Base-by-base conservation (phyloP, 2,113 vertebrate species). In the Agelaius phoeniceus region DNA sequence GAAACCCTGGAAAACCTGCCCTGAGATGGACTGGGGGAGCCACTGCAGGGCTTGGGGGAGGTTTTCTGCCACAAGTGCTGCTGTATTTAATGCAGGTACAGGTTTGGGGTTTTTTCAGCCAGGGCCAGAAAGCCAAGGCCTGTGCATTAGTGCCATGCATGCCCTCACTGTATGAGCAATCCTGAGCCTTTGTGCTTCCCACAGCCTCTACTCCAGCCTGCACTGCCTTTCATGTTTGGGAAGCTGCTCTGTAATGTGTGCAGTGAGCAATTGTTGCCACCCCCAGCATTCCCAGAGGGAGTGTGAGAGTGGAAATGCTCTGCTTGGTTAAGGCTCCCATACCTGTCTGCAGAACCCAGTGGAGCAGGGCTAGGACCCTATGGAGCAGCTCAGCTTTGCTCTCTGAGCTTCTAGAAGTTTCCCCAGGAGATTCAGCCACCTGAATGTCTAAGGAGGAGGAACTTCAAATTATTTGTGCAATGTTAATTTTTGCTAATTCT, bases 261-360 rank as follows among this genome's bases (percentile, higher is more conserved):
- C 69, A 80, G 44, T 48, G 85, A 83, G 79, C 73, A 83, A 54
- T 46, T 59, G 79, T 48, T 85, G 51, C 88, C 82, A 66, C 41
- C 55, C 48, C 62, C 63, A 79, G 87, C 9, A 3, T 73, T 82
- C 62, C 71, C 49, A 66, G 67, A 54, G 88, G 37, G 46, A 89
- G 28, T 20, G 43, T 69, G 77, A 61, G 75, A 62, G 54, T 66
- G 72, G 83, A 43, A 88, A 69, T 71, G 15, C 28, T 59, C 65
- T 52, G 44, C 44, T 75, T 1, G 0, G 15, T 48, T 15, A 57
- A 55, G 31, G 15, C 46, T 69, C 28, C 0, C 1, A 8, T 63
- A 21, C 13, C 46, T 65, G 0, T 13, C 62, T 75, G n/a, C 18
- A 51, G 9, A 82, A 22, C 2, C 51, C 78, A 41, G 39, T 11